Percentiles rank a stretch among this genome's conserved stretches.
Evolutionary conservation across 2,113 vertebrate species (phyloP).

Genomic region (Lasiurus cinereus): DNA sequence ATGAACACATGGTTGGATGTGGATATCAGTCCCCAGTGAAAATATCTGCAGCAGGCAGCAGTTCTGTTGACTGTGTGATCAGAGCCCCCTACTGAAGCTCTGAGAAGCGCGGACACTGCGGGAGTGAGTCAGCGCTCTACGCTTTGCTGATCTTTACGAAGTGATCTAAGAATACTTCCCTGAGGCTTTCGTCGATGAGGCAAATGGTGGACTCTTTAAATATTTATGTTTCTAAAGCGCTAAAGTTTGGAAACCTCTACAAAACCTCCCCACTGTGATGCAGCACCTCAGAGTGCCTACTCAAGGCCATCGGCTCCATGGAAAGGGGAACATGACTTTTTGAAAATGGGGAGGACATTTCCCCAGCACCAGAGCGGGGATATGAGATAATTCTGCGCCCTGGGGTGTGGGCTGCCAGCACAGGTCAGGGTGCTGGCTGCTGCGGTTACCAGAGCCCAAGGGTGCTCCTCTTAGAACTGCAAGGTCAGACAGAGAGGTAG

Average conservation of each 20-base stretch:
- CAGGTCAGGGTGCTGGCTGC: not conserved
- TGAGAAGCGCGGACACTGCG: fast-evolving
- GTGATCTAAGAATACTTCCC: slow-evolving; percentile 59
- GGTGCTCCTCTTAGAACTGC: not conserved
- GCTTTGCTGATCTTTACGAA: not conserved
- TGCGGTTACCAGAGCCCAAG: not conserved
- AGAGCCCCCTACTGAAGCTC: fast-evolving
- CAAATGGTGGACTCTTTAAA: slow-evolving; percentile 65
- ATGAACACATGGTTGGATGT: not conserved
- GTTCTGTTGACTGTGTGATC: fast-evolving
- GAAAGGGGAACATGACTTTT: fast-evolving
- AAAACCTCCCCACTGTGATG: not conserved
- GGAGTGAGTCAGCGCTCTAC: not conserved
- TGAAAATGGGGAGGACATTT: not conserved
- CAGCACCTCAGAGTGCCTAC: not conserved
- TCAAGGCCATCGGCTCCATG: fast-evolving
- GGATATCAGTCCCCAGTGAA: not conserved
- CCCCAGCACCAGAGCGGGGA: not conserved
- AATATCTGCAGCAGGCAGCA: not conserved
- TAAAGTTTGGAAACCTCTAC: slow-evolving; percentile 64
- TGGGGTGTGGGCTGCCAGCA: not conserved
- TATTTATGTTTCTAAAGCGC: slow-evolving; percentile 76
- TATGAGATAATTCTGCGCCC: fast-evolving
- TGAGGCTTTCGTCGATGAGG: slow-evolving; percentile 40
- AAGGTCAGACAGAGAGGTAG: not conserved